Conservation (phyloP, 2,797 vertebrate genomes). For the Lagorchestes hirsutus region DNA sequence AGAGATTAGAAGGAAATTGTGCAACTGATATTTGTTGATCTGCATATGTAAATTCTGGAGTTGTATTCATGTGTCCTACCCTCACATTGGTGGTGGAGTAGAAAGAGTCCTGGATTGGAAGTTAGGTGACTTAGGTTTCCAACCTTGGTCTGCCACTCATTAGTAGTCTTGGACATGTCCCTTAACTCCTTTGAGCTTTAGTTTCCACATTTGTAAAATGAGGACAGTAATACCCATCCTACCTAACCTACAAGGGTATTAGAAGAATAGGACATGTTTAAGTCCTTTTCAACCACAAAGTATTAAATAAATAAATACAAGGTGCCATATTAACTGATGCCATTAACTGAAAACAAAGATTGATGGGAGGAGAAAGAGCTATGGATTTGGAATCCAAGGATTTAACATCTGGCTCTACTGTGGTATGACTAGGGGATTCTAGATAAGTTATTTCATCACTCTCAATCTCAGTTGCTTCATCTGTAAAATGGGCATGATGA, state of each 20-base stretch:
- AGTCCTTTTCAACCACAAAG: conserved; percentile 3
- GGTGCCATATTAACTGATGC: background rate
- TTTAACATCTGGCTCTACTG: background rate
- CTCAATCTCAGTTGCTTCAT: background rate
- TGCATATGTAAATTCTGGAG: background rate
- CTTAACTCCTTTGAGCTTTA: background rate
- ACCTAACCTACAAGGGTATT: background rate
- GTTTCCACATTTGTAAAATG: conserved; percentile 34
- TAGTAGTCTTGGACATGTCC: conserved; percentile 16
- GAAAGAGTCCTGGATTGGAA: background rate
- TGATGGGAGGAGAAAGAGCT: background rate
- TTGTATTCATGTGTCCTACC: background rate
- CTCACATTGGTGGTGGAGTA: background rate
- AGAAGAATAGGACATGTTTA: conserved; percentile 6
- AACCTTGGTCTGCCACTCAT: background rate
- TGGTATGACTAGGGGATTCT: background rate
- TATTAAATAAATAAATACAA: background rate
- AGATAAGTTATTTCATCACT: background rate
- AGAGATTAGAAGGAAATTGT: background rate
- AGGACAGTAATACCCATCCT: background rate
- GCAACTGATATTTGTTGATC: background rate
- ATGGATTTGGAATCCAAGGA: background rate
- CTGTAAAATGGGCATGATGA: background rate
- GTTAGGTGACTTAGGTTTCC: background rate
- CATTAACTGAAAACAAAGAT: background rate